A percentile compares a stretch with the other conserved stretches of the same genome.
These are phyloP conservation scores for Mohoua ochrocephala DNA, from an alignment of 2,113 vertebrate species.

Conservation along the genomic window DNA sequence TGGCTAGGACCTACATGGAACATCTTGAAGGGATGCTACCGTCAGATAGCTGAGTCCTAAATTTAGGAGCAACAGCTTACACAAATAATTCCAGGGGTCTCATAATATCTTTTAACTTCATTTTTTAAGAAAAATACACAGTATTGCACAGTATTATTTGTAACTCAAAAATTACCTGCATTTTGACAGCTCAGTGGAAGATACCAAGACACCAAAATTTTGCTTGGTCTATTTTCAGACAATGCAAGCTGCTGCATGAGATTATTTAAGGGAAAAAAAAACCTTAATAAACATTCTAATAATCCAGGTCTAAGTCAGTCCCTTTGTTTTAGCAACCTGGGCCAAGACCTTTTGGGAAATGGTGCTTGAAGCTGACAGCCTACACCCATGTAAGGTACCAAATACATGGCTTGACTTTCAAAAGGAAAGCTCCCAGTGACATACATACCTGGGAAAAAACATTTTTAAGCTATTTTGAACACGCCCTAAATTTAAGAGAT, in stretches of 20 bases:
- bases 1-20: background rate
- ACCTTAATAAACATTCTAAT: background rate
- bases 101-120: background rate
- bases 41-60: background rate
- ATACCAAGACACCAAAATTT: background rate
- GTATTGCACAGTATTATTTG: background rate
- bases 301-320: background rate
- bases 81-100: background rate
- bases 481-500: background rate
- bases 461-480: background rate
- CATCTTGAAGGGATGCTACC: background rate
- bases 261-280: background rate
- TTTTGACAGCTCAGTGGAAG: background rate
- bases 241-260: background rate
- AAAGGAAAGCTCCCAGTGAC: background rate
- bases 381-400: background rate
- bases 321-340: background rate
- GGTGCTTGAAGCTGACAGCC: background rate
- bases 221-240: background rate
- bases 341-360: background rate
- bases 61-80: background rate
- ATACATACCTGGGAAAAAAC: background rate
- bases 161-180: background rate
- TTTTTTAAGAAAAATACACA: background rate
- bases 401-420: background rate